Evolutionary conservation across 1,140 invertebrate species (phyloP).

Genomic region (Lineus longissimus): DNA sequence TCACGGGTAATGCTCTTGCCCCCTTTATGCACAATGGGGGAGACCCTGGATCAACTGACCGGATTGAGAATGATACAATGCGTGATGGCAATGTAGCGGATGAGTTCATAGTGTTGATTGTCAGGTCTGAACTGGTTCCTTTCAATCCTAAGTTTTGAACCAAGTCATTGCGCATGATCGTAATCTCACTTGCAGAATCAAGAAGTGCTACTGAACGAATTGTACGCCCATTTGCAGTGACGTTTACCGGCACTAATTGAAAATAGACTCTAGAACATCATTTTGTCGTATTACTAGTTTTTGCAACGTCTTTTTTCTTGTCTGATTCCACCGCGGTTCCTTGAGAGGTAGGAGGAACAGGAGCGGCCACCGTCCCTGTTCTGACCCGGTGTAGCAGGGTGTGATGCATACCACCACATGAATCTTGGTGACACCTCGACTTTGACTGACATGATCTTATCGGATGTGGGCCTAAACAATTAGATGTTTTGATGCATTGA

Average conservation of each 20-base stretch:
- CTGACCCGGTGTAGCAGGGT: background rate
- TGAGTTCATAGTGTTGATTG: background rate
- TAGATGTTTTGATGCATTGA: background rate
- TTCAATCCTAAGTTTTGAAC: background rate
- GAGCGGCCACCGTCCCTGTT: background rate
- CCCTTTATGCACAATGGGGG: background rate
- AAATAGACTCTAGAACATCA: background rate
- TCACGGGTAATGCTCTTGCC: background rate
- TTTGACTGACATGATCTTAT: background rate
- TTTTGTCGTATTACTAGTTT: background rate
- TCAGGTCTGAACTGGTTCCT: background rate
- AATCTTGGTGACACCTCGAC: background rate
- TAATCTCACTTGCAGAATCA: conserved; percentile 3
- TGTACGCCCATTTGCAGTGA: background rate
- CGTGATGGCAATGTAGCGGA: background rate
- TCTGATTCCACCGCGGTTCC: background rate
- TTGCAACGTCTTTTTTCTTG: background rate
- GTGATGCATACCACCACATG: background rate
- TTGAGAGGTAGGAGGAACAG: background rate
- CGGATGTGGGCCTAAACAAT: background rate
- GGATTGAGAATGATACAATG: background rate
- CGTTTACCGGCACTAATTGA: conserved; percentile 1
- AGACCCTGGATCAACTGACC: background rate
- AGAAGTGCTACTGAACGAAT: background rate
- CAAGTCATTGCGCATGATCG: background rate